Percentiles rank a stretch among this genome's conserved stretches.
These are phyloP conservation scores for Yponomeuta plumbellus DNA, from an alignment of 2,888 invertebrate species.

Conservation along the genomic window DNA sequence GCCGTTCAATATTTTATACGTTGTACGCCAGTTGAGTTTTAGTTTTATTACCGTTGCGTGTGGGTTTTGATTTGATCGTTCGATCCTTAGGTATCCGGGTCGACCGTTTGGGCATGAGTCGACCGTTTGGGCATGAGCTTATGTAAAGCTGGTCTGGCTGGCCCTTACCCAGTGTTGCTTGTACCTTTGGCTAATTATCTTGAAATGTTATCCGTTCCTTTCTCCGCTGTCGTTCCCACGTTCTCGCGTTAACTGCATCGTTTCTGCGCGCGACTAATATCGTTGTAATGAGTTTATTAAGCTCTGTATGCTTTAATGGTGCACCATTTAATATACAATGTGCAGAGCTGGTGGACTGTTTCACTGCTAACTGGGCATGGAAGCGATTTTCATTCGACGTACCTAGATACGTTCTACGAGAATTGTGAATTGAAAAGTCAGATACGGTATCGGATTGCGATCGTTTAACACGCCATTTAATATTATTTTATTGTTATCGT, in stretches of 20 bases:
- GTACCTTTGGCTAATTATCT: constrained; percentile 4
- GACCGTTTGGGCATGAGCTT: constrained; percentile 2
- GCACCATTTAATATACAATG: constrained; percentile 67
- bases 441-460: neutral
- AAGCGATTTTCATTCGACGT: neutral
- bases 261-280: constrained; percentile 66
- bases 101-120: constrained; percentile 1
- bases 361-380: neutral
- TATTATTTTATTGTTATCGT: constrained; percentile 4
- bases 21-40: constrained; percentile 36
- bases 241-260: constrained; percentile 62
- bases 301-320: constrained; percentile 67
- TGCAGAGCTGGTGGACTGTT: constrained; percentile 30
- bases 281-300: constrained; percentile 73
- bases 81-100: constrained; percentile 25
- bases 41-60: constrained; percentile 45
- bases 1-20: constrained; percentile 50
- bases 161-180: neutral
- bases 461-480: constrained; percentile 2
- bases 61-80: constrained; percentile 41
- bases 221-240: constrained; percentile 61
- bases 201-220: constrained; percentile 30
- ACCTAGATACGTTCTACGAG: neutral
- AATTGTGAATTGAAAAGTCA: neutral
- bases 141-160: constrained; percentile 10